Conservation (phyloP, 2,888 invertebrate genomes). For the Acronicta psi region DNA sequence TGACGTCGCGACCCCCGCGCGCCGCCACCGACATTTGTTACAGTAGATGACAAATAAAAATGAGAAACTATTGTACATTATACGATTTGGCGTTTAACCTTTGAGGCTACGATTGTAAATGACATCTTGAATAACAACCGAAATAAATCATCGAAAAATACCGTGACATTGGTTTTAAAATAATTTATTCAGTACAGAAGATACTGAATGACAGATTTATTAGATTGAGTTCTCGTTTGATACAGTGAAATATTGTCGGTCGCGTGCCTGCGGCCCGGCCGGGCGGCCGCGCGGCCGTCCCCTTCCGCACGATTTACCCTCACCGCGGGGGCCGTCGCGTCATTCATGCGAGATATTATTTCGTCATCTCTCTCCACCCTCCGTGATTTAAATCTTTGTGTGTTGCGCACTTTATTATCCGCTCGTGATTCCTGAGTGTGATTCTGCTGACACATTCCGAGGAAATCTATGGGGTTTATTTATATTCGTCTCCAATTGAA, state of each 20-base stretch:
- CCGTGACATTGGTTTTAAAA: conserved; percentile 36
- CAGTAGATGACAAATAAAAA: conserved; percentile 24
- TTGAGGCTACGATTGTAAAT: neutral
- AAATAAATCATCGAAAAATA: conserved; percentile 28
- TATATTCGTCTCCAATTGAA: conserved; percentile 19
- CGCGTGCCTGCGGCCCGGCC: conserved; percentile 58
- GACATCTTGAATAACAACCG: conserved; percentile 9
- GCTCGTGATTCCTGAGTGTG: conserved; percentile 46
- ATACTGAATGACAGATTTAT: conserved; percentile 53
- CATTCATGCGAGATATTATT: conserved; percentile 76
- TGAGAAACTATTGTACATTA: conserved; percentile 5
- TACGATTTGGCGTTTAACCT: conserved; percentile 14
- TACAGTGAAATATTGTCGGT: conserved; percentile 58
- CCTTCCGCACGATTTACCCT: conserved; percentile 73
- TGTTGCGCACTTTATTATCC: conserved; percentile 78
- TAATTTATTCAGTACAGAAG: conserved; percentile 30
- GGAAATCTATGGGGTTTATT: conserved; percentile 26
- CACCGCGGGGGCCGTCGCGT: conserved; percentile 69
- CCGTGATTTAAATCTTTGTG: conserved; percentile 69
- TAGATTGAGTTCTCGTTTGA: conserved; percentile 50
- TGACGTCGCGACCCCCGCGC: conserved; percentile 39
- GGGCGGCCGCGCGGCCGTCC: no score
- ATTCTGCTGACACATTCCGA: conserved; percentile 47
- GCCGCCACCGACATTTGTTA: conserved; percentile 35
- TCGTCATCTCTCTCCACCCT: conserved; percentile 71